These are phyloP conservation scores for Araneus ventricosus DNA, from an alignment of 1,140 invertebrate species.

Conservation along the genomic window DNA sequence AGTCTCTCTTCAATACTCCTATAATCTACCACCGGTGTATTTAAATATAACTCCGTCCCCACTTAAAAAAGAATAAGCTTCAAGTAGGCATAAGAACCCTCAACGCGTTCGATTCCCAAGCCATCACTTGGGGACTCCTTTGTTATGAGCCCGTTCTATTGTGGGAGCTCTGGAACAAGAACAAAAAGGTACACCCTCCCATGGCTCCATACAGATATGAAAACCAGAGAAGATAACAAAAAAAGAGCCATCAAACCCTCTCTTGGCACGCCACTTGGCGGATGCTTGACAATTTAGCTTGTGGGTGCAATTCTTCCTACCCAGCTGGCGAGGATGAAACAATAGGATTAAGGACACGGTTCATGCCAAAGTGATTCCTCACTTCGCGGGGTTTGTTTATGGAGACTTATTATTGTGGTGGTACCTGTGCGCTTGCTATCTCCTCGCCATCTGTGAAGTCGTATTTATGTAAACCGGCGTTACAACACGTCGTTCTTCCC, in stretches of 20 bases:
- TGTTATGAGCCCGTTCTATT: not conserved
- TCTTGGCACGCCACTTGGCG: slow-evolving; percentile 21
- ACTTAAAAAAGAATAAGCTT: not conserved
- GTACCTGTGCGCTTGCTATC: not conserved
- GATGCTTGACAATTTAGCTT: slow-evolving; percentile 38
- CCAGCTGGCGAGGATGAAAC: slow-evolving; percentile 31
- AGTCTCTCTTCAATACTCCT: not conserved
- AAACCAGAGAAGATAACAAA: not conserved
- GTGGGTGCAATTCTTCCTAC: slow-evolving; percentile 34
- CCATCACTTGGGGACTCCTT: not conserved
- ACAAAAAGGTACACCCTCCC: not conserved
- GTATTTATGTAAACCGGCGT: slow-evolving; percentile 12
- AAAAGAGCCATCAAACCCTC: not conserved
- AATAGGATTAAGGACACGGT: slow-evolving; percentile 26
- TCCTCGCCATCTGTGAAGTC: not conserved
- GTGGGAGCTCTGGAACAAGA: not conserved
- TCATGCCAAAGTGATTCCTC: slow-evolving; percentile 34
- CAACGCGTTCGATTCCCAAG: not conserved
- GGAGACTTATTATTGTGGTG: not conserved
- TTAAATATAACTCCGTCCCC: not conserved
- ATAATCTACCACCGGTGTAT: not conserved
- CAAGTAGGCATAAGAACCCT: not conserved
- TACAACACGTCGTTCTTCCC: not conserved
- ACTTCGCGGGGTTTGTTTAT: slow-evolving; percentile 8
- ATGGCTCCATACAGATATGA: slow-evolving; percentile 10